phyloP scores from a whole-genome alignment of 2,888 invertebrate genomes.

The Mimas tiliae region DNA sequence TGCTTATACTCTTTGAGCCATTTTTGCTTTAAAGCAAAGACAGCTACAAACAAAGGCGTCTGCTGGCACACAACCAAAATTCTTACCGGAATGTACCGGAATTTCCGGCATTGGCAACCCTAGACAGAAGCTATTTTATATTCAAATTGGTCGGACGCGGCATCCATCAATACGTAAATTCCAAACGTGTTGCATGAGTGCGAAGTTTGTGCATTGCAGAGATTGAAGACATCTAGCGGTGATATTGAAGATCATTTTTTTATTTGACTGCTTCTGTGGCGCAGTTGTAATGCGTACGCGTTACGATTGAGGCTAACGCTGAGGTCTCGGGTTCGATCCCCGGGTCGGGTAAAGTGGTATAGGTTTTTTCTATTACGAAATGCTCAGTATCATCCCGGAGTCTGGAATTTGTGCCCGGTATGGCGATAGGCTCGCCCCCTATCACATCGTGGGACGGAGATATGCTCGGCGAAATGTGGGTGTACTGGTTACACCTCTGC shows the following conservation, averaged over 20 bases:
- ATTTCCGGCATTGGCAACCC: conserved; percentile 18
- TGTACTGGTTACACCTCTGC: too few species aligned
- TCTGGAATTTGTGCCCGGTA: too few species aligned
- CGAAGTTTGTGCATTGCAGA: conserved; percentile 7
- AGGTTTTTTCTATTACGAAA: too few species aligned
- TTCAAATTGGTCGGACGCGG: conserved; percentile 27
- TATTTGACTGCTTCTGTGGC: too few species aligned
- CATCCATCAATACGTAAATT: conserved; percentile 22
- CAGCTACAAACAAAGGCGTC: neutral
- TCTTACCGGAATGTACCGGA: conserved; percentile 16
- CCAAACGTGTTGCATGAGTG: conserved; percentile 7
- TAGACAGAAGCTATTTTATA: conserved; percentile 26
- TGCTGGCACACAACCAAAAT: conserved; percentile 9
- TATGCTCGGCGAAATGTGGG: too few species aligned
- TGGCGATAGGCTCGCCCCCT: too few species aligned
- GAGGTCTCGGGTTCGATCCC: too few species aligned
- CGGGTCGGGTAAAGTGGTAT: too few species aligned
- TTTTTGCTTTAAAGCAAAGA: neutral
- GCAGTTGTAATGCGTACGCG: too few species aligned
- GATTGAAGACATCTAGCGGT: neutral
- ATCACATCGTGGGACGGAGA: too few species aligned
- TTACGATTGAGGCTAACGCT: too few species aligned
- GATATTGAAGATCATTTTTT: neutral
- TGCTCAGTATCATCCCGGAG: too few species aligned
- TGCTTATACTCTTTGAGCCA: neutral